Percentiles rank a stretch among this genome's conserved stretches.
Evolutionary conservation across 2,797 vertebrate genomes (phyloP).

Genomic region (Acomys russatus): DNA sequence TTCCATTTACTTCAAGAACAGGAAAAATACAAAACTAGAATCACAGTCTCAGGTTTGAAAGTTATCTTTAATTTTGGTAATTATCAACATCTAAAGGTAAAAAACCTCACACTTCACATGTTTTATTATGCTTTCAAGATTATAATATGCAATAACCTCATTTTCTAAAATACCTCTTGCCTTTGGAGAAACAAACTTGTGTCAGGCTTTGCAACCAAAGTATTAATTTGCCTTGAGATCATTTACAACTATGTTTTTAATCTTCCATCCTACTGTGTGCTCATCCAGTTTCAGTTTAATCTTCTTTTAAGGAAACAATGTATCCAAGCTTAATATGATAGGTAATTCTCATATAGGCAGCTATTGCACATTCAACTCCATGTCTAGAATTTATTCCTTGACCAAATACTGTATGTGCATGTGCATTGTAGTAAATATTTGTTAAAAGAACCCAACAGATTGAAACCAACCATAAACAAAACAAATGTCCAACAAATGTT

Average conservation of each 20-base stretch:
- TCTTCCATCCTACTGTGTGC: background rate
- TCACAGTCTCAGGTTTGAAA: background rate
- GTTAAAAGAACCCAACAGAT: background rate
- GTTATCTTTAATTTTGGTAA: background rate
- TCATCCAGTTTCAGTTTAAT: background rate
- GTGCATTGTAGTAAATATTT: background rate
- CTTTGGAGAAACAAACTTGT: background rate
- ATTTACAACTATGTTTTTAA: background rate
- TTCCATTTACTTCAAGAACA: conserved; percentile 11
- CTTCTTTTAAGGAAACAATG: background rate
- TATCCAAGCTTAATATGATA: background rate
- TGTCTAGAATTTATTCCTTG: background rate
- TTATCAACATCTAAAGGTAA: background rate
- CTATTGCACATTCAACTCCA: background rate
- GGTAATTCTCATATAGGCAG: too few species aligned
- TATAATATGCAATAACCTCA: background rate
- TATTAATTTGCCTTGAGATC: background rate
- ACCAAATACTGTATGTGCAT: background rate
- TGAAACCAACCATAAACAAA: background rate
- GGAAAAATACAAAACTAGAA: background rate
- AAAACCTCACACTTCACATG: background rate
- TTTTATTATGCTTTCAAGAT: background rate
- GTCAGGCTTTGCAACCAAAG: too few species aligned
- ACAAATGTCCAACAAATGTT: background rate
- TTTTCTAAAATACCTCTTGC: background rate